phyloP scores from a whole-genome alignment of 30 jellyfish, hydroid and myxozoan species.

The Catostylus mosaicus region DNA sequence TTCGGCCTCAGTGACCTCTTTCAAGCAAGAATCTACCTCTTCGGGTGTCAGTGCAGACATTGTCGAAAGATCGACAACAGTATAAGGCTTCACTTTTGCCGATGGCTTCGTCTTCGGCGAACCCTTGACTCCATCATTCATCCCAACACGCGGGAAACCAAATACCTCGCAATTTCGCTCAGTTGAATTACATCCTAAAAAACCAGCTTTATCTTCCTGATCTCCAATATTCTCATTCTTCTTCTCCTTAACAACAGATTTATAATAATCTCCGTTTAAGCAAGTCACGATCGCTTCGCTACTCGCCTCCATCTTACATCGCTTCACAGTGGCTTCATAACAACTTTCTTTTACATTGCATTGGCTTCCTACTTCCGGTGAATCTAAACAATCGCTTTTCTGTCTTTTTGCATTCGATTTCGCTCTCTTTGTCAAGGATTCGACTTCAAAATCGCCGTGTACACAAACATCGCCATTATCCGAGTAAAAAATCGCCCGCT shows the following conservation, averaged over 20 bases:
- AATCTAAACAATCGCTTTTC: neutral
- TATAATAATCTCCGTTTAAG: neutral
- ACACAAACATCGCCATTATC: neutral
- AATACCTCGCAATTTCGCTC: neutral
- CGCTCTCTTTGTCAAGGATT: neutral
- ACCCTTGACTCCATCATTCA: neutral
- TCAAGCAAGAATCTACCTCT: constrained; percentile 76
- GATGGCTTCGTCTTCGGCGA: constrained; percentile 43
- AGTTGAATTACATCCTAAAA: neutral
- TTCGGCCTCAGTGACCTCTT: constrained; percentile 44
- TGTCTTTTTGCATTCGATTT: neutral
- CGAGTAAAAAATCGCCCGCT: constrained; percentile 21
- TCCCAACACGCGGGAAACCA: neutral
- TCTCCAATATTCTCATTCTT: neutral
- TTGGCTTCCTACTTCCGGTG: constrained; percentile 2
- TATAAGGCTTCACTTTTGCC: constrained; percentile 85
- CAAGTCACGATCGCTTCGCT: neutral
- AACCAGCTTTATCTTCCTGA: constrained; percentile 5
- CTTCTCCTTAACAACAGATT: constrained; percentile 15
- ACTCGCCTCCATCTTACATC: neutral
- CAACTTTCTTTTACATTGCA: neutral
- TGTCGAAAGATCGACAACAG: constrained; percentile 91
- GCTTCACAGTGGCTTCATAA: neutral
- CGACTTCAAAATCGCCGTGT: neutral
- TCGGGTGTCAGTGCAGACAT: constrained; percentile 64